Base-by-base conservation (phyloP, 2,888 invertebrate species). In the Orchesella flavescens region DNA sequence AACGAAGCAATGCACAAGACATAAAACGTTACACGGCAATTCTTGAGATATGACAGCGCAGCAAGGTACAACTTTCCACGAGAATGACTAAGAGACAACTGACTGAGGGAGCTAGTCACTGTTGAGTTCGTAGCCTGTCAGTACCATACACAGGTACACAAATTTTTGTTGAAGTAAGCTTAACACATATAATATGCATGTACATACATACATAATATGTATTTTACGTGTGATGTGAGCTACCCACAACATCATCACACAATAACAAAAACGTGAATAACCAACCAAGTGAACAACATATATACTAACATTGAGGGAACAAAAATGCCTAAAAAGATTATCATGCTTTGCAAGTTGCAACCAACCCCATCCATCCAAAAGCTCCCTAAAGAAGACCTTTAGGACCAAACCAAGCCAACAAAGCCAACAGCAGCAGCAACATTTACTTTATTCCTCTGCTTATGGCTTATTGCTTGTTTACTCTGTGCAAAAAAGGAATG, bases 61-160 rank as follows among this genome's bases (percentile, higher is more conserved):
- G 66, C 66, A 68, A 77, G 77, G 78, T 78, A 78, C 78, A 71
- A 78, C 78, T 78, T 78, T 49, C 69, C 78, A 78, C 78, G 49
- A 78, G 71, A 78, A 69, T 78, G 78, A 78, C 78, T 78, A 78
- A 78, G 71, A 78, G 71, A 43, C 78, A 71, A 78, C 78, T 78
- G 78, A 71, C 78, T 78, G 61, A 63, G 78, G 69, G 63, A 78
- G 49, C 78, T 44, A 78, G 63, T 71, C 78, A 78, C 78, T 78
- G 78, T 78, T 61, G 71, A 78, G 71, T 78, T 78, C 49, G 69
- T 12, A 53, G 55, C 69, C 77, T 71, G 77, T 61, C 17, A 68
- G 57, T n/a, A 57, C 44, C 68, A 59, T 15, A 24, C 55, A 69
- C 9, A 69, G 44, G 17, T 15, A 19, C 13, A n/a, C 13, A 59